These are phyloP conservation scores for Mylabris phalerata DNA, from an alignment of 1,140 invertebrate species.

Conservation along the genomic window DNA sequence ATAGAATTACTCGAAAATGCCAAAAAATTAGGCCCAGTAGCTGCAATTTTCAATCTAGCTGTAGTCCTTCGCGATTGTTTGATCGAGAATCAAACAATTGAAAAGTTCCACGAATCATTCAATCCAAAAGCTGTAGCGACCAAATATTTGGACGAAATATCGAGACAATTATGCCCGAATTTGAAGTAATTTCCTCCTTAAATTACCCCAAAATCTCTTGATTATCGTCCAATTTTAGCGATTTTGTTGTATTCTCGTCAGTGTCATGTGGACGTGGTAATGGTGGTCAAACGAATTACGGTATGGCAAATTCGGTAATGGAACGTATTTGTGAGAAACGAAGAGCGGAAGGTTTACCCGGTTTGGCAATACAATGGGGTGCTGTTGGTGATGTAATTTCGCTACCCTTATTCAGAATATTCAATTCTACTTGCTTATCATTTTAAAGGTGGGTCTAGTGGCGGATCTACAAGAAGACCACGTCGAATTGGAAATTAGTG, in stretches of 20 bases:
- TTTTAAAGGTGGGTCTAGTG: conserved; percentile 56
- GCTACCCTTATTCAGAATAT: too few relatives aligned
- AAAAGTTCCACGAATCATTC: conserved; percentile 45
- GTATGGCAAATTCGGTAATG: conserved; percentile 65
- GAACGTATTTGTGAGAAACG: conserved; percentile 60
- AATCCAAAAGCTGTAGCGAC: conserved; percentile 46
- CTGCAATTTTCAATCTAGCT: conserved; percentile 72
- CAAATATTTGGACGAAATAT: conserved; percentile 45
- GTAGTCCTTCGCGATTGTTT: conserved; percentile 52
- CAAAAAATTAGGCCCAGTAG: conserved; percentile 54
- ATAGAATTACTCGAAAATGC: conserved; percentile 54
- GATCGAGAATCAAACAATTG: conserved; percentile 48
- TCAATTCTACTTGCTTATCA: too few relatives aligned
- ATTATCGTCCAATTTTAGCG: not conserved
- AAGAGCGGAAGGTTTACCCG: conserved; percentile 53
- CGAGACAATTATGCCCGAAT: conserved; percentile 46
- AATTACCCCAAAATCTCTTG: too few relatives aligned
- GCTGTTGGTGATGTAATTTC: conserved; percentile 45
- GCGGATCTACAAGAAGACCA: conserved; percentile 76
- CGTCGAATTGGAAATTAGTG: conserved; percentile 65
- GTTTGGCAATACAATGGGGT: conserved; percentile 59
- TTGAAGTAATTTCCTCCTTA: conserved; percentile 28
- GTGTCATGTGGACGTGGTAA: conserved; percentile 84
- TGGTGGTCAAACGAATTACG: conserved; percentile 83
- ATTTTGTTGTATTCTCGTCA: conserved; percentile 75